Conservation (phyloP, 2,113 vertebrate species). For the Leptobrachium leishanense region DNA sequence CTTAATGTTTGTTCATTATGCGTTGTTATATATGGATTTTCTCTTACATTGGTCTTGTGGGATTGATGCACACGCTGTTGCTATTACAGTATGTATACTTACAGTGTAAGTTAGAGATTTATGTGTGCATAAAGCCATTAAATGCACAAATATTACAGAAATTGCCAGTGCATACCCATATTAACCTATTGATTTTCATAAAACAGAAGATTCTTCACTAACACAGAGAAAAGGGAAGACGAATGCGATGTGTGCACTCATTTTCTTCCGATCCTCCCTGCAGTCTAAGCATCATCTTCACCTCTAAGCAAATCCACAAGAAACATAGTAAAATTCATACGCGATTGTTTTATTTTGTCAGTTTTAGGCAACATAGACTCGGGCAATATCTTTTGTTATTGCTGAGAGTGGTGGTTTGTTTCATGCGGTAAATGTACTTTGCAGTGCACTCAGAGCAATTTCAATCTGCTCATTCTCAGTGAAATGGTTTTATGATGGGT, state of each 20-base stretch:
- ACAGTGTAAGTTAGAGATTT: too few species aligned
- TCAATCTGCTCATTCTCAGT: constrained; percentile 26
- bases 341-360: constrained; percentile 1
- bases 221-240: background rate
- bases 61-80: too few species aligned
- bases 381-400: constrained; percentile 33
- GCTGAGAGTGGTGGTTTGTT: constrained; percentile 41
- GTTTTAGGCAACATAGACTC: background rate
- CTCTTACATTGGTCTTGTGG: too few species aligned
- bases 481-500: constrained; percentile 44
- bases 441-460: constrained; percentile 19
- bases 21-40: too few species aligned
- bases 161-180: background rate
- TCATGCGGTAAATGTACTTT: constrained; percentile 15
- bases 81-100: too few species aligned
- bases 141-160: too few species aligned
- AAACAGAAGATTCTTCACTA: background rate
- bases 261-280: background rate
- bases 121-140: too few species aligned
- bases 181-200: background rate
- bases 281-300: background rate
- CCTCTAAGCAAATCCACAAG: background rate
- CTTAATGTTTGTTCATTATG: too few species aligned
- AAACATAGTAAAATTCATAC: constrained; percentile 14
- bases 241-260: background rate